Evolutionary conservation across 1,140 invertebrate species (phyloP).

Genomic region (Lasioglossum baleicum): DNA sequence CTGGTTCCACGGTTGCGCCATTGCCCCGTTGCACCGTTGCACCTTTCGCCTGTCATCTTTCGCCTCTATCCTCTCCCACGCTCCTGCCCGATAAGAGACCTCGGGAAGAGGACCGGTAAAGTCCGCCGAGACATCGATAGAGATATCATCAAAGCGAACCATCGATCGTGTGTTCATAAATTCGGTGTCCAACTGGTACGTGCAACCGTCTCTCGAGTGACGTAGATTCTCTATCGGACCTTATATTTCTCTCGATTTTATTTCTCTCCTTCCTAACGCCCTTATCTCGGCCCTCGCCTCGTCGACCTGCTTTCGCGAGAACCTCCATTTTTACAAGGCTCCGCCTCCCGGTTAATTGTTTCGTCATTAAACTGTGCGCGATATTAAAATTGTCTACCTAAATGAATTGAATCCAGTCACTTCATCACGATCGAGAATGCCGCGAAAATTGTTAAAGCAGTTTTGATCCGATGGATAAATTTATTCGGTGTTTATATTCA

Average conservation of each 20-base stretch:
- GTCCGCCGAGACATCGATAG: conserved; percentile 56
- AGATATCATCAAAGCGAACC: conserved; percentile 61
- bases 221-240: conserved; percentile 49
- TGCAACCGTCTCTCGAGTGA: conserved; percentile 22
- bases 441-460: too few relatives aligned
- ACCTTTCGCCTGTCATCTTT: conserved; percentile 16
- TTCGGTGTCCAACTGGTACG: conserved; percentile 57
- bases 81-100: conserved; percentile 23
- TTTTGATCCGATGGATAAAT: too few relatives aligned
- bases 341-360: not conserved
- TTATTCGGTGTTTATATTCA: too few relatives aligned
- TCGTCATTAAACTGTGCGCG: too few relatives aligned
- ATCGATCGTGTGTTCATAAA: conserved; percentile 65
- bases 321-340: not conserved
- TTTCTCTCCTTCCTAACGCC: conserved; percentile 18
- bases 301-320: not conserved
- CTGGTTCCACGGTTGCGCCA: not conserved
- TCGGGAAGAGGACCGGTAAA: conserved; percentile 14
- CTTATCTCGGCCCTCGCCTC: not conserved
- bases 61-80: too few relatives aligned
- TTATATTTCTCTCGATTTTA: conserved; percentile 29
- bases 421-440: too few relatives aligned
- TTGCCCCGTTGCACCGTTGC: not conserved
- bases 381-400: too few relatives aligned
- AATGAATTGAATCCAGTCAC: too few relatives aligned